Conservation (phyloP, 2,113 vertebrate genomes). For the Thinocorus orbignyianus region DNA sequence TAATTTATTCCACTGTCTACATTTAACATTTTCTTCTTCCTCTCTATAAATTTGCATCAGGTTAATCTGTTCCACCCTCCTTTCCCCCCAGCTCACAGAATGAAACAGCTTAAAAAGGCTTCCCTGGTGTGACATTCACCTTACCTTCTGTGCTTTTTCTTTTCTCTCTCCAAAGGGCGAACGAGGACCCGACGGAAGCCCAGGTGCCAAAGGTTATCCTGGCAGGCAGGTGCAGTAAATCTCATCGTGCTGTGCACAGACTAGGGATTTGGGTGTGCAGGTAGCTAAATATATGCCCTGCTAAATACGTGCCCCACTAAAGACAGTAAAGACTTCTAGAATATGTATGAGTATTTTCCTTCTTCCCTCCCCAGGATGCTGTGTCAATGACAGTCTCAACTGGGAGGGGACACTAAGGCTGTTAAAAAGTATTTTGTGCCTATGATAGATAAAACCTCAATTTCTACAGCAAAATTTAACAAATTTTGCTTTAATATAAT, state of each 20-base stretch:
- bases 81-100: neutral
- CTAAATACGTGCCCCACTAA: neutral
- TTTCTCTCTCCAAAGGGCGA: constrained; percentile 81
- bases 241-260: constrained; percentile 84
- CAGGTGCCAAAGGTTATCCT: constrained; percentile 99
- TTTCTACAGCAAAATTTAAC: neutral
- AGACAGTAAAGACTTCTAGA: neutral
- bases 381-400: neutral
- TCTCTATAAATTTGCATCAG: neutral
- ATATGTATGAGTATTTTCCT: neutral
- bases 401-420: neutral
- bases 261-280: constrained; percentile 73
- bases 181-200: constrained; percentile 88
- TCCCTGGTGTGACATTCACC: neutral
- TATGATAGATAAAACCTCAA: neutral
- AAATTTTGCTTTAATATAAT: neutral
- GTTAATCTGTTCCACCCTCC: neutral
- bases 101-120: neutral
- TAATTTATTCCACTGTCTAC: neutral
- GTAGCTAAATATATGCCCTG: neutral
- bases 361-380: neutral
- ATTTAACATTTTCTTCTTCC: neutral
- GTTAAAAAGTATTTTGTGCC: neutral
- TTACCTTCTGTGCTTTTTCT: constrained; percentile 37
- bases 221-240: constrained; percentile 99